Evolutionary conservation across 2,113 vertebrate genomes (phyloP).

Genomic region (Gracilinanus agilis): DNA sequence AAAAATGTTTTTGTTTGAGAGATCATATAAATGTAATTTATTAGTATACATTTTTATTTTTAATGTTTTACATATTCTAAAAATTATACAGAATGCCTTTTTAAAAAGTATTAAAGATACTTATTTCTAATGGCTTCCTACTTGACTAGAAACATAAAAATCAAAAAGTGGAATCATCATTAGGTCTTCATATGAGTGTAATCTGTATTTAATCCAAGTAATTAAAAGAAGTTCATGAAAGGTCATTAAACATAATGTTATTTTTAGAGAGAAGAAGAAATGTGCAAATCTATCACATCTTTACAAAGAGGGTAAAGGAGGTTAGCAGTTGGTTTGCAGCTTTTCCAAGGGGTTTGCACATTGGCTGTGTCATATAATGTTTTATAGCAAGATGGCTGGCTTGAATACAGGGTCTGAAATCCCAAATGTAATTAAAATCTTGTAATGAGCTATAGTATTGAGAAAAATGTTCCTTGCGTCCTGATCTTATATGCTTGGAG

Average conservation of each 20-base stretch:
- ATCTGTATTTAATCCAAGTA: conserved; percentile 49
- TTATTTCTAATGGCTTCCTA: conserved; percentile 27
- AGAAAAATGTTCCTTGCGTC: conserved; percentile 45
- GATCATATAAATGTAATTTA: neutral
- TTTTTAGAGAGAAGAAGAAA: conserved; percentile 43
- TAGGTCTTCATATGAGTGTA: conserved; percentile 20
- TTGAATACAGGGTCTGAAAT: conserved; percentile 44
- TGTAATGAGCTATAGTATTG: conserved; percentile 37
- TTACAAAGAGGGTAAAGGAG: conserved; percentile 14
- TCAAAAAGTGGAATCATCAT: conserved; percentile 37
- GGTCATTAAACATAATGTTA: conserved; percentile 35
- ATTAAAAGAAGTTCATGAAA: conserved; percentile 53
- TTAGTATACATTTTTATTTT: conserved; percentile 42
- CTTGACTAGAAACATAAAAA: conserved; percentile 37
- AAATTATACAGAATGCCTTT: conserved; percentile 41
- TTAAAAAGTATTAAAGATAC: conserved; percentile 20
- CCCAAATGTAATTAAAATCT: conserved; percentile 53
- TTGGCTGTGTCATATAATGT: conserved; percentile 1
- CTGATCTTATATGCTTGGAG: conserved; percentile 23
- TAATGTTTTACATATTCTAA: conserved; percentile 40
- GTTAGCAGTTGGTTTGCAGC: neutral
- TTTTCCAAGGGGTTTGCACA: conserved; percentile 18
- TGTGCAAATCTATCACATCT: conserved; percentile 27
- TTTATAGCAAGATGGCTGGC: conserved; percentile 27
- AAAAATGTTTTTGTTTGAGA: neutral